phyloP scores from a whole-genome alignment of 2,888 invertebrate genomes.

The Mythimna pallens region DNA sequence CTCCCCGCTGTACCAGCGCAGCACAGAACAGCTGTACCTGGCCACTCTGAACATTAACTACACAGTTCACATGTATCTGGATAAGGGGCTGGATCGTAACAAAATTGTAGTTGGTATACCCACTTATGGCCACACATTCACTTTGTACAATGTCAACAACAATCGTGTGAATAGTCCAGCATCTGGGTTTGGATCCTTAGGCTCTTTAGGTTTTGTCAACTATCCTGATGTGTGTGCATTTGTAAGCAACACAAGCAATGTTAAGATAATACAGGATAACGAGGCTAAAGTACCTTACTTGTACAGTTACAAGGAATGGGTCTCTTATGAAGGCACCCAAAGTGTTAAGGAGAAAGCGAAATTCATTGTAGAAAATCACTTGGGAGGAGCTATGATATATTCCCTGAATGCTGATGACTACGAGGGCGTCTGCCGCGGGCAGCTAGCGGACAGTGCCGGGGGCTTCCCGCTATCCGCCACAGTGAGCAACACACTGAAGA shows the following conservation, averaged over 20 bases:
- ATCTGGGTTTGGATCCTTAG: constrained; percentile 92
- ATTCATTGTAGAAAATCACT: constrained; percentile 91
- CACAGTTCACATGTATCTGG: constrained; percentile 94
- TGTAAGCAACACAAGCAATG: constrained; percentile 84
- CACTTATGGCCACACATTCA: constrained; percentile 96
- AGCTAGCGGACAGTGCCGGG: constrained; percentile 35
- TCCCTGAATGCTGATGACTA: constrained; percentile 96
- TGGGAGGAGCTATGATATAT: constrained; percentile 96
- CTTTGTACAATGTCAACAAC: constrained; percentile 92
- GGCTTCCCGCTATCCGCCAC: constrained; percentile 74
- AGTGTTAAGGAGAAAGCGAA: constrained; percentile 94
- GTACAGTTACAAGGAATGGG: constrained; percentile 93
- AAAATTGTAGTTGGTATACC: constrained; percentile 97
- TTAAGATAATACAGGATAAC: constrained; percentile 91
- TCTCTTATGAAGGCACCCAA: constrained; percentile 94
- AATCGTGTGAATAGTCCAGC: constrained; percentile 93
- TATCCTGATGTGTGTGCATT: constrained; percentile 94
- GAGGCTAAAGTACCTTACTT: constrained; percentile 95
- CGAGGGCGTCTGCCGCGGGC: constrained; percentile 88
- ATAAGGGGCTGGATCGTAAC: constrained; percentile 93
- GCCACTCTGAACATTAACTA: constrained; percentile 95
- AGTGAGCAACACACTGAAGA: constrained; percentile 71
- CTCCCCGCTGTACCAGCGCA: constrained; percentile 93
- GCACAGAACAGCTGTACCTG: constrained; percentile 92
- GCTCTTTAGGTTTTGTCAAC: constrained; percentile 93